Evolutionary conservation across 1,140 invertebrate genomes (phyloP), one percentile per base, ranked within the genome.

Genomic region (Kradibia gibbosae): DNA sequence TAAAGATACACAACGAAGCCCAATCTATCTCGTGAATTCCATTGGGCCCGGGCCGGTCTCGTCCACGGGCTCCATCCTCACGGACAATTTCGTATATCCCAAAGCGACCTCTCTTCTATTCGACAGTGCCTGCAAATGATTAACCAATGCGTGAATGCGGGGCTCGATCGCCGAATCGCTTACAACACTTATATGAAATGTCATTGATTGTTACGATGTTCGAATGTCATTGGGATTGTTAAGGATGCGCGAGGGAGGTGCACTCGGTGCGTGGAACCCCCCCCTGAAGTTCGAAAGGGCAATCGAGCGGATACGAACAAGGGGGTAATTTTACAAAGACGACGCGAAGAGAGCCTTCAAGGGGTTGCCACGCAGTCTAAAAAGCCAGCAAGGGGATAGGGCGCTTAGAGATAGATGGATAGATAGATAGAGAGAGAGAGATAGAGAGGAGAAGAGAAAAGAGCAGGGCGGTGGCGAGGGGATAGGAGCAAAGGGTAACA

Each of bases 1-100:
- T 53, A 31, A 67, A 77, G 22, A 48, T 53, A 8, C 72, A 48
- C 34, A 48, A 11, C 4, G 10, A 67, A 67, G n/a, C n/a, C 15
- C 45, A 62, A 74, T 88, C 82, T 91, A 91, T 80, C 90, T 91
- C 86, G 91, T 91, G 73, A 91, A 84, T 76, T 91, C 89, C 28
- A 88, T 89, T 55, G 88, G 88, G 81, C 90, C 90, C 62, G 91
- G 89, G 7, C 83, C 85, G 10, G 70, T 78, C 0, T 90, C 90
- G 42, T 91, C 90, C 8, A 86, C 82, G n/a, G 87, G 88, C 73
- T 91, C 90, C 72, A 90, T 85, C 71, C 86, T 85, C 36, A 91
- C 86, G 42, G 90, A 86, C 42, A 91, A 82, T 72, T 91, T 88
- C 48, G 89, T 91, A 81, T 91, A 91, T 57, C 89, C 90, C 85